Conservation (phyloP, 2,888 invertebrate genomes). For the Metellina segmentata region DNA sequence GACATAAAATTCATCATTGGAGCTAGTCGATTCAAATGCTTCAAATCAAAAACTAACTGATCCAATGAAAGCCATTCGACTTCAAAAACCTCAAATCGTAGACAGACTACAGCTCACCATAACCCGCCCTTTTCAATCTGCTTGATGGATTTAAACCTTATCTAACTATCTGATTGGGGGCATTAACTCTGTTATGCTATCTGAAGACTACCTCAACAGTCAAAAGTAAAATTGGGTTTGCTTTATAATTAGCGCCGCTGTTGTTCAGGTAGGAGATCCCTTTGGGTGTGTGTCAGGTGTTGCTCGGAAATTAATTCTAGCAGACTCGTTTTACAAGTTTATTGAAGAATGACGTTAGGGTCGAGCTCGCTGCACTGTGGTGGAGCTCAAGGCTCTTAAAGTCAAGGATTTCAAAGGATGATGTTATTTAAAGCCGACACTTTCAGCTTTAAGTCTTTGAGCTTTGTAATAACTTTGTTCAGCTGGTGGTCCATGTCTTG, state of each 20-base stretch:
- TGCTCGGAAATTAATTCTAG: slow-evolving; percentile 40
- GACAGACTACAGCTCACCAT: too few species aligned
- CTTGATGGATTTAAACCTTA: not conserved
- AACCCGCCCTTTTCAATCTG: too few species aligned
- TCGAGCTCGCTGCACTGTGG: slow-evolving; percentile 33
- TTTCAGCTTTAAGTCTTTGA: slow-evolving; percentile 37
- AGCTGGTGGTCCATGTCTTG: slow-evolving; percentile 16
- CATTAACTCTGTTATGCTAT: not conserved
- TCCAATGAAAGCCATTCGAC: too few species aligned
- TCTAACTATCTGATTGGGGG: not conserved
- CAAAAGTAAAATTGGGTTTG: slow-evolving; percentile 24
- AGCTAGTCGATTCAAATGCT: too few species aligned
- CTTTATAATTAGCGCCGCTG: slow-evolving; percentile 57
- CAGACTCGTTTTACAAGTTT: slow-evolving; percentile 65
- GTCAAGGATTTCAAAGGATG: slow-evolving; percentile 65
- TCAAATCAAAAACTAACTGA: too few species aligned
- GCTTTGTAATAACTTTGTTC: slow-evolving; percentile 24
- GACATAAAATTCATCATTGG: too few species aligned
- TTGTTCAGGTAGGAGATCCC: not conserved
- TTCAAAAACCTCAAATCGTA: too few species aligned
- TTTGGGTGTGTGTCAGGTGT: slow-evolving; percentile 61
- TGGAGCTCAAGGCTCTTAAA: slow-evolving; percentile 55
- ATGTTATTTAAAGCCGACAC: slow-evolving; percentile 61
- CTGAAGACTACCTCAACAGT: not conserved
- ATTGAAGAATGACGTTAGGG: slow-evolving; percentile 38